These are phyloP conservation scores for Caranx ignobilis DNA, from an alignment of 2,113 vertebrate species.

Conservation along the genomic window DNA sequence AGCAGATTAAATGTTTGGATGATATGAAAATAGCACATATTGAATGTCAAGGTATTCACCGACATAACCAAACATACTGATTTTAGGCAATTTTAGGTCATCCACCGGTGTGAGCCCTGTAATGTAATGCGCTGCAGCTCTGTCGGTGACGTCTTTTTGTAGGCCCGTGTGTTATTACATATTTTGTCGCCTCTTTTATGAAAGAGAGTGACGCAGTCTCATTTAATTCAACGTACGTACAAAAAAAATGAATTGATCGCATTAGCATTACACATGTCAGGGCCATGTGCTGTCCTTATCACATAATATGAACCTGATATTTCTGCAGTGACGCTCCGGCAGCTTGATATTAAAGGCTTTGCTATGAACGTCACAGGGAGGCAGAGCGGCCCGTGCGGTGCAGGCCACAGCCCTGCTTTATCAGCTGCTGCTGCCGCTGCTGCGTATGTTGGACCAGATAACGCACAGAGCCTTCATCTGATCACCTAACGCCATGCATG, in stretches of 20 bases:
- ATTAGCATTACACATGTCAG: neutral
- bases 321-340: slow-evolving; percentile 6
- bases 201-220: slow-evolving; percentile 31
- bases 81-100: neutral
- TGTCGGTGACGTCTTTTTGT: slow-evolving; percentile 11
- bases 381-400: slow-evolving; percentile 39
- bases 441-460: slow-evolving; percentile 39
- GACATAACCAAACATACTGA: neutral
- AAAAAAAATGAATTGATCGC: too few relatives aligned
- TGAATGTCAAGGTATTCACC: neutral
- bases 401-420: slow-evolving; percentile 54
- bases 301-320: neutral
- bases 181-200: neutral
- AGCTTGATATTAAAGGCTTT: slow-evolving; percentile 46
- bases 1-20: neutral
- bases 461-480: slow-evolving; percentile 14
- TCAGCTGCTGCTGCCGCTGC: slow-evolving; percentile 20
- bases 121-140: slow-evolving; percentile 3
- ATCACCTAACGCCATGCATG: slow-evolving; percentile 2
- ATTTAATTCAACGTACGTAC: neutral
- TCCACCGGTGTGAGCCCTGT: neutral
- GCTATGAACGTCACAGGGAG: slow-evolving; percentile 47
- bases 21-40: neutral
- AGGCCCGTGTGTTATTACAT: neutral
- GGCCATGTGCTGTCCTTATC: neutral